Percentiles rank a stretch among this genome's conserved stretches.
Conservation (phyloP, 2,797 vertebrate genomes). For the Leuciscus waleckii region DNA sequence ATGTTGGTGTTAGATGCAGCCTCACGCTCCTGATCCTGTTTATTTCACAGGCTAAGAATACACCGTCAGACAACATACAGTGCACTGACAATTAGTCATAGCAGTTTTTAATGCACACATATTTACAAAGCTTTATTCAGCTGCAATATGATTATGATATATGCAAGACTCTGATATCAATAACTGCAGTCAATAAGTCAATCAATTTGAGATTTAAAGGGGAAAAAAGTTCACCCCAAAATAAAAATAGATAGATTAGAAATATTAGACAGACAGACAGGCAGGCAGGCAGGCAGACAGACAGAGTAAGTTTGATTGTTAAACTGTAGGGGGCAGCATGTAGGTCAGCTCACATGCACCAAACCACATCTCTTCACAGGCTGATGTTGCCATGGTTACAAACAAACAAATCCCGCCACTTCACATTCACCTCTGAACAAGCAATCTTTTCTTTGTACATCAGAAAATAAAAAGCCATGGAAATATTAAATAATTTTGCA, state of each 20-base stretch:
- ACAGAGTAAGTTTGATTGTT: background rate
- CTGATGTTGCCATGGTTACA: slow-evolving; percentile 79
- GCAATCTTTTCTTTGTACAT: slow-evolving; percentile 73
- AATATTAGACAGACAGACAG: too few relatives aligned
- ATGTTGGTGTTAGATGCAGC: slow-evolving; percentile 1
- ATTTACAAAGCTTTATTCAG: background rate
- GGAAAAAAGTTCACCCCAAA: background rate
- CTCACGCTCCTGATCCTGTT: slow-evolving; percentile 7
- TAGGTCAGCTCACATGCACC: slow-evolving; percentile 37
- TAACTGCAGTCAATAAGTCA: background rate
- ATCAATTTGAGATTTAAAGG: background rate
- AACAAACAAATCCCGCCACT: slow-evolving; percentile 76
- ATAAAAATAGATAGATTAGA: background rate
- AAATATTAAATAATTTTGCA: slow-evolving; percentile 58
- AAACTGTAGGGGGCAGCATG: slow-evolving; percentile 39
- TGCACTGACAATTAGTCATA: background rate
- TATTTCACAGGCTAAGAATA: slow-evolving; percentile 16
- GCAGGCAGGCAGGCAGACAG: fast-evolving
- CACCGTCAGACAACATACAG: background rate
- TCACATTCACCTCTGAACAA: slow-evolving; percentile 71
- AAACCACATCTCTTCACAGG: slow-evolving; percentile 49
- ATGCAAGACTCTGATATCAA: background rate
- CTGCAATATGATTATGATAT: background rate
- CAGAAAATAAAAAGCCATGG: slow-evolving; percentile 70
- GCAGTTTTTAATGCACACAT: background rate